Evolutionary conservation across 2,113 vertebrate genomes (phyloP).

Genomic region (Sula dactylatra): DNA sequence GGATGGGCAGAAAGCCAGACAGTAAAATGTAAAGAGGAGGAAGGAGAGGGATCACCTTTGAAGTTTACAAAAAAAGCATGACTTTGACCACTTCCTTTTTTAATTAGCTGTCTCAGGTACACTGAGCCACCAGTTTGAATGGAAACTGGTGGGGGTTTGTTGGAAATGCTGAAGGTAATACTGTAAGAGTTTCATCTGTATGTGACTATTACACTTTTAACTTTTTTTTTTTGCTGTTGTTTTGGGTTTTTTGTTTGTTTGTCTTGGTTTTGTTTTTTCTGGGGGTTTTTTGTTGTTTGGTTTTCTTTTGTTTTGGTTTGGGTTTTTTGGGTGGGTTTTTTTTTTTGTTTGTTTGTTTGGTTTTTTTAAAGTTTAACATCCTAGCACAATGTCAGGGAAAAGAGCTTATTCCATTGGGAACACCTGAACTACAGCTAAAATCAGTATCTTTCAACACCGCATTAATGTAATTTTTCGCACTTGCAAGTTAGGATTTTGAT

Average conservation of each 20-base stretch:
- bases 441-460: background rate
- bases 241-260: background rate
- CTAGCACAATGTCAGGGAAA: background rate
- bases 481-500: constrained; percentile 13
- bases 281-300: background rate
- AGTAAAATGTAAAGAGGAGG: constrained; percentile 83
- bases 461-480: too few species aligned
- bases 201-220: background rate
- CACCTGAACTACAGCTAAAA: background rate
- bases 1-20: constrained; percentile 71
- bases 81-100: constrained; percentile 81
- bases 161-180: background rate
- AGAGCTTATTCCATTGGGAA: background rate
- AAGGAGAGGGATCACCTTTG: constrained; percentile 76
- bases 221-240: background rate
- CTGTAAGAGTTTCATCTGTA: background rate
- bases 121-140: background rate
- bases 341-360: background rate
- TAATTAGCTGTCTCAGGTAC: constrained; percentile 74
- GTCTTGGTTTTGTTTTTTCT: background rate
- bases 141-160: background rate
- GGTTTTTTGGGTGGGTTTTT: background rate
- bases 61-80: constrained; percentile 77
- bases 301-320: too few species aligned
- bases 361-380: background rate